Evolutionary conservation across 2,888 invertebrate species (phyloP).

Genomic region (Neria commutata): DNA sequence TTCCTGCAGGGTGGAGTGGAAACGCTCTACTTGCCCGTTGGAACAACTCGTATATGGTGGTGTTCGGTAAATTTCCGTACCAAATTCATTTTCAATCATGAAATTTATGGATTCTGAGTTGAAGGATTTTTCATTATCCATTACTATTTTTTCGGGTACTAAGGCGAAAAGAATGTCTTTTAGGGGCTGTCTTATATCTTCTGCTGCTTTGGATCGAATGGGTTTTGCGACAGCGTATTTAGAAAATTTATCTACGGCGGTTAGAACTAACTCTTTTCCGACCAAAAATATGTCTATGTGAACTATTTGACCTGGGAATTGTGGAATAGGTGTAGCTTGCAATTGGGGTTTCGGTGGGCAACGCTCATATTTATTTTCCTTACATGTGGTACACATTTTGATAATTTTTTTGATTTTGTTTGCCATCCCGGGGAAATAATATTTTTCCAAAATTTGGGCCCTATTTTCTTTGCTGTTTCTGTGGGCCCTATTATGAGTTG

Average conservation of each 20-base stretch:
- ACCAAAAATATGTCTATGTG: background rate
- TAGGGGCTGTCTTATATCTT: slow-evolving; percentile 6
- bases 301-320: background rate
- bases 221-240: background rate
- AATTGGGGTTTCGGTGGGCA: background rate
- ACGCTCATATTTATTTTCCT: background rate
- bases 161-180: slow-evolving; percentile 1
- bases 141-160: slow-evolving; percentile 15
- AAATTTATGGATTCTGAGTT: slow-evolving; percentile 14
- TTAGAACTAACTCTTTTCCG: background rate
- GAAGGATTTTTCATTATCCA: slow-evolving; percentile 26
- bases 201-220: background rate
- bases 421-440: background rate
- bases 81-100: slow-evolving; percentile 14
- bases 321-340: background rate
- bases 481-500: background rate
- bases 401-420: background rate
- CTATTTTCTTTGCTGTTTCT: background rate
- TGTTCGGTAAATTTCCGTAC: background rate
- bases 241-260: slow-evolving; percentile 2
- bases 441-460: background rate
- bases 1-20: slow-evolving; percentile 13
- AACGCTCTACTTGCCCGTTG: slow-evolving; percentile 17
- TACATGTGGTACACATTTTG: background rate
- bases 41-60: slow-evolving; percentile 9